These are phyloP conservation scores for Notospermus geniculatus DNA, from an alignment of 1,140 invertebrate genomes.

Conservation along the genomic window DNA sequence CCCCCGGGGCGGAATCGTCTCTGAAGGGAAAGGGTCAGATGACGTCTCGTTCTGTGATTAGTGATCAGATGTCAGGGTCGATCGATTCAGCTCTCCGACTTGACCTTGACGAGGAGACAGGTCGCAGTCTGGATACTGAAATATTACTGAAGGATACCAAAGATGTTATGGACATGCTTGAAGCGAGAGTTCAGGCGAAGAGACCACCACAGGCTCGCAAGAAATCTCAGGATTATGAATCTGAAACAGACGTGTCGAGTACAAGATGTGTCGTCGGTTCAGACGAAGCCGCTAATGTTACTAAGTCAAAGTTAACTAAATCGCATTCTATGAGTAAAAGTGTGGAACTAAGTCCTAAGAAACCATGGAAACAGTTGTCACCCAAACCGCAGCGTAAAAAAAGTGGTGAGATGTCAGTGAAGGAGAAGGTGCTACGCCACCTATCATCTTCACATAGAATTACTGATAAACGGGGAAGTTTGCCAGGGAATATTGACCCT, in stretches of 20 bases:
- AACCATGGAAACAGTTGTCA: not conserved
- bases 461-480: not conserved
- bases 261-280: constrained; percentile 42
- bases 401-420: not conserved
- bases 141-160: constrained; percentile 60
- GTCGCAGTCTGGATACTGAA: constrained; percentile 56
- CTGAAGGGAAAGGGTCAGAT: too few species aligned
- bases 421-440: constrained; percentile 4
- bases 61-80: not conserved
- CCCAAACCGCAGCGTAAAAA: constrained; percentile 3
- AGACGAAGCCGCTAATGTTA: constrained; percentile 35
- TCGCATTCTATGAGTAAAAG: not conserved
- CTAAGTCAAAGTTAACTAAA: not conserved
- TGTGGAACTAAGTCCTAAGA: not conserved
- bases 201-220: constrained; percentile 11
- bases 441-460: not conserved
- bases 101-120: not conserved
- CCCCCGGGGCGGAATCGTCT: too few species aligned
- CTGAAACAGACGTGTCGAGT: constrained; percentile 39
- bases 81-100: not conserved
- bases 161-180: constrained; percentile 60
- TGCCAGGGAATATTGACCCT: constrained; percentile 8
- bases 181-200: constrained; percentile 49
- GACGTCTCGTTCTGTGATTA: not conserved
- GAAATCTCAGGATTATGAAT: constrained; percentile 15